Base-by-base conservation (phyloP, 2,113 vertebrate genomes). In the Odocoileus hemionus region DNA sequence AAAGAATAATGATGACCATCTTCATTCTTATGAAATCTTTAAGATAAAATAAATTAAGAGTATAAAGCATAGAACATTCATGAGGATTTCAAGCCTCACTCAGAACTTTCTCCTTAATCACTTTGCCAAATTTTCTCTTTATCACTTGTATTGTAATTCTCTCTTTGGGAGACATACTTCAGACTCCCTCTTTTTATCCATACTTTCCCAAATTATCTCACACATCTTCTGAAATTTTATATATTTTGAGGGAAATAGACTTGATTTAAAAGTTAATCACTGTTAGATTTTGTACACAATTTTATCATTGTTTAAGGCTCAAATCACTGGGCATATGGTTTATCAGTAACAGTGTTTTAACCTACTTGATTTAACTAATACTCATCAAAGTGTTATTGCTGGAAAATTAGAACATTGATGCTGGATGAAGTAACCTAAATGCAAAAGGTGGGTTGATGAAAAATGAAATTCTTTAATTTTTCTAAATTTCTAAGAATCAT, bases 11-110 rank as follows among this genome's bases (percentile, higher is more conserved):
- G 55, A 93, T 76, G 80, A 26, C 43, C 60, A 91, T 54, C 91
- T 96, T 95, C 43, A 45, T 45, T 90, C 89, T 96, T 89, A 86
- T 89, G 52, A 94, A 97, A 70, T 43, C 78, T 94, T 95, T 26
- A 89, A 58, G 87, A 88, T 67, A 89, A 93, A 86, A 86, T 70
- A 54, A 83, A 95, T 94, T 74, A 87, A 96, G 58, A 95, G 43
- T 58, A 54, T 28, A 67, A 88, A 23, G 12, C 55, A 89, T 26
- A 58, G 55, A 57, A 45, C 78, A 61, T 57, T 91, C 39, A 30
- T 28, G 6, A 89, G 16, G 23, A 92, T 67, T 89, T 86, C 54
- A 92, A 87, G 58, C 23, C 36, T 95, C 50, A 36, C 50, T 91
- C 36, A 26, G 55, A 92, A 60, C 60, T 83, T n/a, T 92, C 13